Conservation (phyloP, 2,113 vertebrate genomes). For the Phalacrocorax carbo region DNA sequence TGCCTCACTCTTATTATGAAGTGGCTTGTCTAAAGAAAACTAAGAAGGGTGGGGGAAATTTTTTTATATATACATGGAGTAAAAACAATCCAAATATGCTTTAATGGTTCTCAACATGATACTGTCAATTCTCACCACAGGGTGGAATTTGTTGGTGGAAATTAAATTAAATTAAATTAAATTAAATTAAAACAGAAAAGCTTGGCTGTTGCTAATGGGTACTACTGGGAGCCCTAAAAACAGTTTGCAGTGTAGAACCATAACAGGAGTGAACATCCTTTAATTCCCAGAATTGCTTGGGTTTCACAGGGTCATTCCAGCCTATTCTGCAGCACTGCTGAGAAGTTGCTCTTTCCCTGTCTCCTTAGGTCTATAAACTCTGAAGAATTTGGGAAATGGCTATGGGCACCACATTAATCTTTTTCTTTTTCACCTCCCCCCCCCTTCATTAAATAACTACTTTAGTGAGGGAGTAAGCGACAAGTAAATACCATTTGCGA, state of each 20-base stretch:
- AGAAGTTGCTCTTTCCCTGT: conserved; percentile 7
- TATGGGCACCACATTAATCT: not conserved
- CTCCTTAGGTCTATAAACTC: conserved; percentile 44
- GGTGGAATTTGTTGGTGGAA: conserved; percentile 54
- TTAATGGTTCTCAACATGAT: conserved; percentile 55
- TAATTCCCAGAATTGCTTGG: conserved; percentile 20
- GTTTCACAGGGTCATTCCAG: conserved; percentile 8
- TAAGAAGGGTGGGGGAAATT: not conserved
- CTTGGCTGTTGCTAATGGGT: conserved; percentile 46
- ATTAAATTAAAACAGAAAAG: conserved; percentile 58
- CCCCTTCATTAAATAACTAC: not conserved
- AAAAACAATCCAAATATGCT: conserved; percentile 33
- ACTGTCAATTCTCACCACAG: conserved; percentile 58
- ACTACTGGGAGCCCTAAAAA: conserved; percentile 54
- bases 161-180: conserved; percentile 61
- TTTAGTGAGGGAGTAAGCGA: not conserved
- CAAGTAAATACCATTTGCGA: conserved; percentile 3
- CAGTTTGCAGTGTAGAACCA: not conserved
- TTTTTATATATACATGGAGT: not conserved
- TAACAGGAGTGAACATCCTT: conserved; percentile 36
- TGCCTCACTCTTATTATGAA: conserved; percentile 47
- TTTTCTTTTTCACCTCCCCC: not conserved
- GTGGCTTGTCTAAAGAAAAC: not conserved
- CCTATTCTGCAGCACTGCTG: not conserved
- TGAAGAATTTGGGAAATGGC: conserved; percentile 21